Evolutionary conservation across 2,888 invertebrate species (phyloP).

Genomic region (Clunio marinus): DNA sequence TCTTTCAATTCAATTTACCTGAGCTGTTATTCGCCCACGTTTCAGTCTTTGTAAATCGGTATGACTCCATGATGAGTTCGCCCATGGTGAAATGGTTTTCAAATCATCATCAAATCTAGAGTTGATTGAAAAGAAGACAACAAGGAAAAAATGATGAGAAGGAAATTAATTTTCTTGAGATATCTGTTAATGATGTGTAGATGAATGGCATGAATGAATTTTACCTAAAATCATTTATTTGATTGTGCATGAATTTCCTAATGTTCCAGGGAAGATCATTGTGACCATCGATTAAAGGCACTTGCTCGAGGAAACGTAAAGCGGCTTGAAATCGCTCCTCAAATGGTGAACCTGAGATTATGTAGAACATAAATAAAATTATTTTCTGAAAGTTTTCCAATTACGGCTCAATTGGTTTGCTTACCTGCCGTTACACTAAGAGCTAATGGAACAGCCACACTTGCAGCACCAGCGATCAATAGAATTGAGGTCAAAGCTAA

Average conservation of each 20-base stretch:
- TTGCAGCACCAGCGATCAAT: constrained; percentile 72
- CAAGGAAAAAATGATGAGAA: background rate
- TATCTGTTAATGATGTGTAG: too few relatives aligned
- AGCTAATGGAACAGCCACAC: constrained; percentile 74
- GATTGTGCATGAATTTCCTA: constrained; percentile 82
- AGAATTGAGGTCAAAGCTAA: constrained; percentile 71
- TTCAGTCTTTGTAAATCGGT: constrained; percentile 71
- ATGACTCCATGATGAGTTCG: constrained; percentile 70
- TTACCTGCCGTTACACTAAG: constrained; percentile 64
- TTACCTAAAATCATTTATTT: constrained; percentile 75
- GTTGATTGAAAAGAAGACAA: background rate
- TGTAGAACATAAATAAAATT: too few relatives aligned
- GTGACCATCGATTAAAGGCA: constrained; percentile 79
- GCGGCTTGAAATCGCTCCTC: constrained; percentile 72
- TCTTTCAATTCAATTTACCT: constrained; percentile 61
- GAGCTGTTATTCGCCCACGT: constrained; percentile 71
- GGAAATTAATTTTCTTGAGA: background rate
- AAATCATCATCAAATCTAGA: constrained; percentile 65
- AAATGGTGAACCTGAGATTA: constrained; percentile 67
- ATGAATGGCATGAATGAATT: constrained; percentile 41
- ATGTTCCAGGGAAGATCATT: constrained; percentile 91
- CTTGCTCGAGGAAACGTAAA: constrained; percentile 67
- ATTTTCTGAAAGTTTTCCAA: background rate
- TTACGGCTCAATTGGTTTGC: background rate
- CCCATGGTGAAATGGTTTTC: constrained; percentile 66